Evolutionary conservation across 2,888 invertebrate genomes (phyloP), one percentile per base, ranked within the genome.

Genomic region (Tenthredo distinguenda): DNA sequence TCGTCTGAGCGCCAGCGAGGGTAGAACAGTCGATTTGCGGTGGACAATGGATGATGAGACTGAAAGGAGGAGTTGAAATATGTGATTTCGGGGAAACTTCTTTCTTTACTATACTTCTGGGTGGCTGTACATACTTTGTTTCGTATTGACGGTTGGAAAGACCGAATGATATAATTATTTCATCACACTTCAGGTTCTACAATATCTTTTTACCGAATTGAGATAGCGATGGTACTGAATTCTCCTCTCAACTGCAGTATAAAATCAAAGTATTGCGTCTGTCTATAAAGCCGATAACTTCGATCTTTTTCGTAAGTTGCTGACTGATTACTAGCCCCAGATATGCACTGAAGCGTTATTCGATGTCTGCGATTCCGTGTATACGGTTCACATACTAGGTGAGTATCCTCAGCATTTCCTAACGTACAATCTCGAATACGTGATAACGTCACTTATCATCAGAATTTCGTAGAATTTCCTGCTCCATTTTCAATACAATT

Each of bases 31-130:
- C 26, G 74, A 43, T 74, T 74, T 18, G 18, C n/a, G 74, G 21
- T 12, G 43, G 74, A 74, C 74, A 43, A 71, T 71, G 40, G 71
- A 34, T 71, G 34, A 71, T 37, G n/a, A 34, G 71, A 71, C 37
- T 71, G n/a, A 71, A 37, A 31, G 40, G n/a, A n/a, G 6, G 37
- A 37, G 0, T 18, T n/a, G 34, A 71, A 37, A 40, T 10, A 71
- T n/a, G 37, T 71, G 71, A 34, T 71, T 71, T 34, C 3, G n/a
- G 18, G 37, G 71, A 12, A 15, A 37, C 12, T 37, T 10, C 5
- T 71, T 71, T 34, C n/a, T 71, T 9, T 0, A n/a, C 34, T 18
- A n/a, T 71, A 37, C 71, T 34, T 71, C 9, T 6, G 37, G 71
- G 37, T 71, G 15, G 37, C 31, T 37, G 18, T 50, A 71, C 71